Percentiles rank a stretch among this genome's conserved stretches.
Conservation (phyloP, 2,113 vertebrate genomes). For the Sinocyclocheilus anophthalmus region DNA sequence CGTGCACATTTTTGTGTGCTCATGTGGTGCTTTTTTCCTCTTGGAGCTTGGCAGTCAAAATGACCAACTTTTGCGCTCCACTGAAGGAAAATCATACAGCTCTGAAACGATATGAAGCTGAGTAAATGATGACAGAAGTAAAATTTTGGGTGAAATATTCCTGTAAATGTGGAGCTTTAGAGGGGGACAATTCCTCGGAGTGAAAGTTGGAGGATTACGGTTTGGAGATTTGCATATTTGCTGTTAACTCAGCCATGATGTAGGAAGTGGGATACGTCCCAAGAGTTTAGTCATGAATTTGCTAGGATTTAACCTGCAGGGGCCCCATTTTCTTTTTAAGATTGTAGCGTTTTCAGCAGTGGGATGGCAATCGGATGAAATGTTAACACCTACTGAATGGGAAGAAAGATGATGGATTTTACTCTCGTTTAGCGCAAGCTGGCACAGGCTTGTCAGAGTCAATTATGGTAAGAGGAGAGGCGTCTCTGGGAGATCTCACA, state of each 20-base stretch:
- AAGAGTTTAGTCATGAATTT: slow-evolving; percentile 19
- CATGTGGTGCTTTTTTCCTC: background rate
- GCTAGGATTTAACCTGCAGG: slow-evolving; percentile 22
- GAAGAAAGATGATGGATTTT: slow-evolving; percentile 22
- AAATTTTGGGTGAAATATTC: background rate
- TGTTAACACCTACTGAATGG: slow-evolving; percentile 13
- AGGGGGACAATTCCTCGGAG: background rate
- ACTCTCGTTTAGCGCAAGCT: slow-evolving; percentile 8
- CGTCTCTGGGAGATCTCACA: slow-evolving; percentile 28
- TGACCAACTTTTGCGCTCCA: background rate
- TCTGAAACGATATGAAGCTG: background rate
- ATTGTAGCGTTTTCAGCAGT: slow-evolving; percentile 1
- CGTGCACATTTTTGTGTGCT: background rate
- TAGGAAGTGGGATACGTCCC: background rate
- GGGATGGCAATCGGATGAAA: background rate
- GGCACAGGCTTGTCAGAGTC: slow-evolving; percentile 28
- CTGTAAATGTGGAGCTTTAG: background rate
- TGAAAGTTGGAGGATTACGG: background rate
- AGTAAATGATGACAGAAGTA: background rate
- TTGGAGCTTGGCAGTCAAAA: background rate
- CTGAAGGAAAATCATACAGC: background rate
- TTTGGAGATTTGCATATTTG: slow-evolving; percentile 44
- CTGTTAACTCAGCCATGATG: slow-evolving; percentile 45
- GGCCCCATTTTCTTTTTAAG: background rate
- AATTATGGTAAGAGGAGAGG: slow-evolving; percentile 17